Evolutionary conservation across 2,113 vertebrate genomes (phyloP).

Genomic region (Steatornis caripensis): DNA sequence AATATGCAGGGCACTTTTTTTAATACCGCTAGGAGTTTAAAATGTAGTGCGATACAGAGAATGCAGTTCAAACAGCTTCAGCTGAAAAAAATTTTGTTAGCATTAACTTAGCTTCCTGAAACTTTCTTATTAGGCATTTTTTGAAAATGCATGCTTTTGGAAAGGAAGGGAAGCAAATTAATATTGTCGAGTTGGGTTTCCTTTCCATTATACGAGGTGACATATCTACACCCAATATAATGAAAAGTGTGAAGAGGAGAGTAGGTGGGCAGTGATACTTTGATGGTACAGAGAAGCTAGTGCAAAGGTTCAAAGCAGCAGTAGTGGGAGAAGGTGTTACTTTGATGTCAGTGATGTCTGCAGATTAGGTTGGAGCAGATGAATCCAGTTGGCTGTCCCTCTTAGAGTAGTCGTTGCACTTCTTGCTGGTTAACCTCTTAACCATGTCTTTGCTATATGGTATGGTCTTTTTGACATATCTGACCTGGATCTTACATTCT

Average conservation of each 20-base stretch:
- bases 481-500: not conserved
- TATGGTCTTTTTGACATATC: not conserved
- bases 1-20: not conserved
- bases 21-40: not conserved
- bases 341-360: not conserved
- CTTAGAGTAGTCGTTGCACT: not conserved
- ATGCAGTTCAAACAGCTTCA: not conserved
- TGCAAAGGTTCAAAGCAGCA: not conserved
- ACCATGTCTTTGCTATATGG: not conserved
- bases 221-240: not conserved
- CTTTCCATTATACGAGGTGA: not conserved
- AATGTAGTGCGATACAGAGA: not conserved
- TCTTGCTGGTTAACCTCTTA: not conserved
- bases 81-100: not conserved
- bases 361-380: not conserved
- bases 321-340: not conserved
- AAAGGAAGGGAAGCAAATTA: not conserved
- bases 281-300: not conserved
- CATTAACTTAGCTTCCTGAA: not conserved
- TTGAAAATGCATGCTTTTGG: not conserved
- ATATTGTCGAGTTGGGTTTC: not conserved
- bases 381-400: not conserved
- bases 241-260: not conserved
- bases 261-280: not conserved
- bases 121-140: not conserved